A percentile compares a stretch with the other conserved stretches of the same genome.
phyloP scores from a whole-genome alignment of 2,797 vertebrate species.

The Peromyscus melanophrys region DNA sequence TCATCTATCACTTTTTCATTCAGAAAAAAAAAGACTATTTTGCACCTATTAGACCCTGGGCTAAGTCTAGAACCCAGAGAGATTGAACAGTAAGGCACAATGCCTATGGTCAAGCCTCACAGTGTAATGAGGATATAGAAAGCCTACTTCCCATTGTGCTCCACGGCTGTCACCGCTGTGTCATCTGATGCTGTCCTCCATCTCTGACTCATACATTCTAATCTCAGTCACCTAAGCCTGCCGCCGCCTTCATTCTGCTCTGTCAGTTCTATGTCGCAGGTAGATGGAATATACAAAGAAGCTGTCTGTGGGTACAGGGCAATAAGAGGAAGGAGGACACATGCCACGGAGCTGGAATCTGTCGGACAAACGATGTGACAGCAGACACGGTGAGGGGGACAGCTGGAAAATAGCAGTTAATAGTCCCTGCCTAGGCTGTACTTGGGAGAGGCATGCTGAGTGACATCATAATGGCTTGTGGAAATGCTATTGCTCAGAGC shows the following conservation, averaged over 20 bases:
- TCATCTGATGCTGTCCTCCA: not conserved
- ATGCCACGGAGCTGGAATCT: not conserved
- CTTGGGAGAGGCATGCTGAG: constrained; percentile 37
- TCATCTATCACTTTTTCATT: not conserved
- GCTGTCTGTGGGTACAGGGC: constrained; percentile 12
- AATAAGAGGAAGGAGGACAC: not conserved
- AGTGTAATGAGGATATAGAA: not conserved
- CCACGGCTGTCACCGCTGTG: not conserved
- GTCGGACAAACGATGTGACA: constrained; percentile 53
- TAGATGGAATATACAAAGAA: constrained; percentile 28
- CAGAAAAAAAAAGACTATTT: not conserved
- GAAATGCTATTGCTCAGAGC: constrained; percentile 42
- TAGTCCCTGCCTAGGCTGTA: constrained; percentile 45
- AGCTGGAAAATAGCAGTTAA: constrained; percentile 70
- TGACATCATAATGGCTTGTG: not conserved
- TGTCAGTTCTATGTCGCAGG: constrained; percentile 21
- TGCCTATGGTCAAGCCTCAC: not conserved
- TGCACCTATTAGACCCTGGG: too few species aligned
- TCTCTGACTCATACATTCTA: not conserved
- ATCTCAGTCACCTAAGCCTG: not conserved
- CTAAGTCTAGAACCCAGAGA: not conserved
- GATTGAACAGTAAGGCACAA: accelerated
- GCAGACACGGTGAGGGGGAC: constrained; percentile 35
- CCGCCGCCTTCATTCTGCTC: not conserved
- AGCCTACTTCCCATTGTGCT: too few species aligned